A percentile compares a stretch with the other conserved stretches of the same genome.
Conservation (phyloP, 2,888 invertebrate species). For the Athrips mouffetella region DNA sequence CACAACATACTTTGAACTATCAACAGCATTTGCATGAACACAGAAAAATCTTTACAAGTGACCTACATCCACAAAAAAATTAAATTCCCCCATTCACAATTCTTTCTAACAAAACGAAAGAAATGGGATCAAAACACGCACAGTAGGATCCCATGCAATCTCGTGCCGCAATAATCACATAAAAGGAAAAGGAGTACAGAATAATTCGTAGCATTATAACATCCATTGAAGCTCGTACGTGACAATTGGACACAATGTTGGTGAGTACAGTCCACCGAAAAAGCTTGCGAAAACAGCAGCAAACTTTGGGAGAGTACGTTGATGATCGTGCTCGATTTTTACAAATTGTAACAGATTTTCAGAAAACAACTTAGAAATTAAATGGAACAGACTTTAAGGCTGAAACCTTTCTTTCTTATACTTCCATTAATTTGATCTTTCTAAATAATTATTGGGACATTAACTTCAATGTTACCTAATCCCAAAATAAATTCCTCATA, state of each 20-base stretch:
- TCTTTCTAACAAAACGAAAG: constrained; percentile 1
- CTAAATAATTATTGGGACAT: no score
- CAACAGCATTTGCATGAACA: neutral
- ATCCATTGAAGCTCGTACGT: constrained; percentile 43
- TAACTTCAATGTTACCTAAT: no score
- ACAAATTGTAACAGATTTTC: no score
- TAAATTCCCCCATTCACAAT: neutral
- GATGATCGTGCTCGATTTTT: no score
- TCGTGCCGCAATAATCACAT: constrained; percentile 25
- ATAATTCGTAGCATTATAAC: constrained; percentile 50
- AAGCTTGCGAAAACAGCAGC: neutral
- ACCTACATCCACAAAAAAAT: neutral
- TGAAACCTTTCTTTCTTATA: no score
- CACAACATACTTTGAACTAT: neutral
- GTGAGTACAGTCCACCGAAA: constrained; percentile 16
- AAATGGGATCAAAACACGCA: constrained; percentile 12
- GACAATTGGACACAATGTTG: constrained; percentile 30
- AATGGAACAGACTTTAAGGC: no score
- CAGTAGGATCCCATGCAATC: constrained; percentile 12
- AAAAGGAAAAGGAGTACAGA: constrained; percentile 40
- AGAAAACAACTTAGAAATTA: no score
- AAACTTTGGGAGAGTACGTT: neutral
- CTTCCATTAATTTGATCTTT: no score
- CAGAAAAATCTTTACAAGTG: neutral
- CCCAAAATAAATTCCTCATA: no score